Evolutionary conservation across 2,888 invertebrate species (phyloP).

Genomic region (Carpatolechia fugitivella): DNA sequence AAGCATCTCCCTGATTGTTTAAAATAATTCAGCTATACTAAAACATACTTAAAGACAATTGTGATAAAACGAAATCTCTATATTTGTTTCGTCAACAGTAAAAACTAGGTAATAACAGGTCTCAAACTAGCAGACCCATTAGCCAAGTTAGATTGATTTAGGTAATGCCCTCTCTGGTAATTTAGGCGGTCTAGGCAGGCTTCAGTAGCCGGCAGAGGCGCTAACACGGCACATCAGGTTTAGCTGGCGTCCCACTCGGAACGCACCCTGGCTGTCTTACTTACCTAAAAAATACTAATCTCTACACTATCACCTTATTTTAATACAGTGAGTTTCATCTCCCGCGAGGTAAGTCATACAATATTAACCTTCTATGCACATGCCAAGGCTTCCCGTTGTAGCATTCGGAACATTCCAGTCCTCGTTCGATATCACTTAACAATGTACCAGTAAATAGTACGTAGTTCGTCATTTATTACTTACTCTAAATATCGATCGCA

Average conservation of each 20-base stretch:
- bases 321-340: slow-evolving; percentile 30
- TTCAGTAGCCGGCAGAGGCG: slow-evolving; percentile 64
- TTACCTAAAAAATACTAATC: slow-evolving; percentile 11
- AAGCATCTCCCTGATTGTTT: no score
- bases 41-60: no score
- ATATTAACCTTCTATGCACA: slow-evolving; percentile 37
- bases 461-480: slow-evolving; percentile 34
- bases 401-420: slow-evolving; percentile 51
- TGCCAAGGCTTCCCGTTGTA: slow-evolving; percentile 47
- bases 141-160: background rate
- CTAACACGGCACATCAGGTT: slow-evolving; percentile 67
- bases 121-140: background rate
- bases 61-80: no score
- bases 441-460: slow-evolving; percentile 37
- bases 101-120: background rate
- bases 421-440: slow-evolving; percentile 41
- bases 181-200: slow-evolving; percentile 45
- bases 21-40: no score
- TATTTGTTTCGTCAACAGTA: no score
- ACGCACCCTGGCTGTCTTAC: slow-evolving; percentile 44
- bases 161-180: slow-evolving; percentile 44
- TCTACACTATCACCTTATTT: background rate
- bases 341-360: slow-evolving; percentile 41
- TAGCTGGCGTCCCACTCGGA: slow-evolving; percentile 63
- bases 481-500: slow-evolving; percentile 51